phyloP scores from a whole-genome alignment of 2,797 vertebrate genomes.

The Peromyscus aztecus region DNA sequence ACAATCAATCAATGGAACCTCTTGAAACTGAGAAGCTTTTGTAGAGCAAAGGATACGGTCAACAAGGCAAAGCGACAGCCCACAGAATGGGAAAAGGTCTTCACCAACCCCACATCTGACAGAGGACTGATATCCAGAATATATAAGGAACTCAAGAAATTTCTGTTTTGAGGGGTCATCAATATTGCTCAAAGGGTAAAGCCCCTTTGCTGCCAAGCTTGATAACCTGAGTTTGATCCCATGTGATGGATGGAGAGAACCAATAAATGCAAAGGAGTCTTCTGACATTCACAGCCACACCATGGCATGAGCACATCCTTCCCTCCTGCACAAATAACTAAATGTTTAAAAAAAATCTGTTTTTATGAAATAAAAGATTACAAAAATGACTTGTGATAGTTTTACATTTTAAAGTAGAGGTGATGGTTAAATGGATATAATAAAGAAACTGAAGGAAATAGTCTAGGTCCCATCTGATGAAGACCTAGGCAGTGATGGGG shows the following conservation, averaged over 20 bases:
- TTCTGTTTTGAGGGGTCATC: neutral
- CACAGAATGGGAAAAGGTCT: too few relatives aligned
- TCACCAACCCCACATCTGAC: too few relatives aligned
- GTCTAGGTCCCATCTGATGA: neutral
- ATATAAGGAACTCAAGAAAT: too few relatives aligned
- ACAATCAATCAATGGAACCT: too few relatives aligned
- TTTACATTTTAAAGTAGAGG: conserved; percentile 13
- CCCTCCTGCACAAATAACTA: neutral
- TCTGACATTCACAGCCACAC: neutral
- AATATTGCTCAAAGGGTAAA: neutral
- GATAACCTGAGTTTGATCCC: neutral
- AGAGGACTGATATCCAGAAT: too few relatives aligned
- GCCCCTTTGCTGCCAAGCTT: neutral
- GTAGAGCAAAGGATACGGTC: too few relatives aligned
- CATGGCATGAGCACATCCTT: too few relatives aligned
- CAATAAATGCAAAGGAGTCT: neutral
- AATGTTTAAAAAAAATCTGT: neutral
- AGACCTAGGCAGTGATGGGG: neutral
- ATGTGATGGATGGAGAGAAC: neutral
- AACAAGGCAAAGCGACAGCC: too few relatives aligned
- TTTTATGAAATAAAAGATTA: neutral
- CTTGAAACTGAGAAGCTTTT: too few relatives aligned
- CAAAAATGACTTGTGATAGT: neutral
- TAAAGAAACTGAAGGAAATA: neutral
- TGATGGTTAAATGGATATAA: neutral